phyloP scores from a whole-genome alignment of 2,797 vertebrate genomes.

The Cercopithecus mitis region DNA sequence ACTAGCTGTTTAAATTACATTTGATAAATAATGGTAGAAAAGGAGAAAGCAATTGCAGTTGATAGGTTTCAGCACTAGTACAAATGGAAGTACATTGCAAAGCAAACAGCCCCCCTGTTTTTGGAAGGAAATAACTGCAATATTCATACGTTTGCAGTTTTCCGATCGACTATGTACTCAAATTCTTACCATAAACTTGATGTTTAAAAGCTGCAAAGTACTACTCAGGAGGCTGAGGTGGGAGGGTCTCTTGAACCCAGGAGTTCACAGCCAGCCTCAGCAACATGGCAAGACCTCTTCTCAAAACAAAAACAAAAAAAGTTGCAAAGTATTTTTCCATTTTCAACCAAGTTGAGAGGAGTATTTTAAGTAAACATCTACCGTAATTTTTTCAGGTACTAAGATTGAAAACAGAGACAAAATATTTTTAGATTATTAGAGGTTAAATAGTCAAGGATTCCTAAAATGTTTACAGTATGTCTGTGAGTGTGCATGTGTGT shows the following conservation, averaged over 20 bases:
- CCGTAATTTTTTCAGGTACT: neutral
- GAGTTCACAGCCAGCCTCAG: neutral
- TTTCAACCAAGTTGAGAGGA: neutral
- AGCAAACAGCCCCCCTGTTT: neutral
- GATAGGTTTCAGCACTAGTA: neutral
- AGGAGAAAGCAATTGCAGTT: neutral
- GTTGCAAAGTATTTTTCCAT: neutral
- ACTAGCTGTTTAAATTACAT: neutral
- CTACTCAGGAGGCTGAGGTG: neutral
- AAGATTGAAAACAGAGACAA: neutral
- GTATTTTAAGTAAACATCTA: neutral
- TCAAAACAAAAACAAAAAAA: neutral
- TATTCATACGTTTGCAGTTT: neutral
- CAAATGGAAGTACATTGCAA: neutral
- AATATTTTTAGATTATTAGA: neutral
- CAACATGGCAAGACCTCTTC: neutral
- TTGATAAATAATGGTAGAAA: neutral
- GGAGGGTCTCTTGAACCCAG: neutral
- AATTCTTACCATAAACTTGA: neutral
- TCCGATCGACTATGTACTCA: neutral
- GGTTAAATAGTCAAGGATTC: neutral
- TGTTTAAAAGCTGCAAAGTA: neutral
- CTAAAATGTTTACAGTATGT: neutral
- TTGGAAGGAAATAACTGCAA: neutral
- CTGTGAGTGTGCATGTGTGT: neutral